Percentiles rank a stretch among this genome's conserved stretches.
phyloP scores from a whole-genome alignment of 2,797 vertebrate genomes.

The Arremon aurantiirostris region DNA sequence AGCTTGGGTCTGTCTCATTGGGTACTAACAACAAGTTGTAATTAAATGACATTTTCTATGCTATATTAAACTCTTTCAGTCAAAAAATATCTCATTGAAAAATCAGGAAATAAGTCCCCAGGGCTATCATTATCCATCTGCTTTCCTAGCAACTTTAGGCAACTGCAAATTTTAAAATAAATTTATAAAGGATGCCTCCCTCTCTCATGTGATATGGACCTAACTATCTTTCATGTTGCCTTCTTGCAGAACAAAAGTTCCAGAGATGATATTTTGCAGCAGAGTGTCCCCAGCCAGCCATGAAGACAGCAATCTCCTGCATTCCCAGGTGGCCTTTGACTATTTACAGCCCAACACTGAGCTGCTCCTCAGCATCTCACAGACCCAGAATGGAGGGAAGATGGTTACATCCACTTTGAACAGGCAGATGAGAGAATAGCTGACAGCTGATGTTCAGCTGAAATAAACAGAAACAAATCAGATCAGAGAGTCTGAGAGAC shows the following conservation, averaged over 20 bases:
- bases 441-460: background rate
- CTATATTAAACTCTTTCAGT: slow-evolving; percentile 55
- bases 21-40: slow-evolving; percentile 22
- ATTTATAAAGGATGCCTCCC: background rate
- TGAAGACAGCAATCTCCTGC: background rate
- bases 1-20: background rate
- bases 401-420: background rate
- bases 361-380: background rate
- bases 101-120: slow-evolving; percentile 45
- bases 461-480: background rate
- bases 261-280: background rate
- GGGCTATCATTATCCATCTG: slow-evolving; percentile 60
- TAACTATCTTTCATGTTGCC: background rate
- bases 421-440: background rate
- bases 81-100: slow-evolving; percentile 52
- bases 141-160: background rate
- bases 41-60: slow-evolving; percentile 45
- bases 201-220: background rate
- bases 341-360: background rate
- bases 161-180: slow-evolving; percentile 12
- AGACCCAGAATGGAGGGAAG: background rate
- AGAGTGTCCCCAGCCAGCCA: background rate
- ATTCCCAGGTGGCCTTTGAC: background rate
- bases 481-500: background rate
- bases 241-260: background rate